A percentile compares a stretch with the other conserved stretches of the same genome.
phyloP scores from a whole-genome alignment of 2,113 vertebrate species.

The Megaleporinus macrocephalus region DNA sequence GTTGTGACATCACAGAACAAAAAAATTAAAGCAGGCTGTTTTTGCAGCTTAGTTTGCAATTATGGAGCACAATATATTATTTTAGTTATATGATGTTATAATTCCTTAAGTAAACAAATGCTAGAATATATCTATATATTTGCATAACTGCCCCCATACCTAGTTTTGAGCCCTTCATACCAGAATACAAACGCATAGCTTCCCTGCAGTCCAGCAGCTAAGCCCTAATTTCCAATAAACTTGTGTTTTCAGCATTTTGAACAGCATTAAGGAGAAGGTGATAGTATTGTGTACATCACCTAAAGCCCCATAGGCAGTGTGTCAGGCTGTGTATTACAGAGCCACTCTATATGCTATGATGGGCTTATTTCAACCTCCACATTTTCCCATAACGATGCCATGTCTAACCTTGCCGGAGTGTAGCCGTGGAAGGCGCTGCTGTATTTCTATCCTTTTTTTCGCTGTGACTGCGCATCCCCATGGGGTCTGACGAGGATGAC shows the following conservation, averaged over 20 bases:
- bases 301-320: not conserved
- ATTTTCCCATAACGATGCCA: conserved; percentile 34
- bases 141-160: too few species aligned
- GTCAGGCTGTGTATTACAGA: conserved; percentile 25
- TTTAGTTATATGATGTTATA: too few species aligned
- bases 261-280: not conserved
- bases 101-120: too few species aligned
- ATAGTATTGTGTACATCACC: not conserved
- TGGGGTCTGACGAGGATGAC: conserved; percentile 38
- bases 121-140: too few species aligned
- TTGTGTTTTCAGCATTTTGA: not conserved
- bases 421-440: conserved; percentile 4
- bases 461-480: conserved; percentile 24
- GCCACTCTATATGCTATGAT: conserved; percentile 35
- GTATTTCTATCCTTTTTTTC: conserved; percentile 41
- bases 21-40: too few species aligned
- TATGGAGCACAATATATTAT: too few species aligned
- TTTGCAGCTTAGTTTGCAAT: too few species aligned
- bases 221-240: not conserved
- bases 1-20: too few species aligned
- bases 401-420: conserved; percentile 8
- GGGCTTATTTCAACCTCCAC: conserved; percentile 23
- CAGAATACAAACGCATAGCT: too few species aligned
- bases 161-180: too few species aligned
- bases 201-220: too few species aligned